These are phyloP conservation scores for Pachyramphus minor DNA, from an alignment of 2,113 vertebrate species.

Conservation along the genomic window DNA sequence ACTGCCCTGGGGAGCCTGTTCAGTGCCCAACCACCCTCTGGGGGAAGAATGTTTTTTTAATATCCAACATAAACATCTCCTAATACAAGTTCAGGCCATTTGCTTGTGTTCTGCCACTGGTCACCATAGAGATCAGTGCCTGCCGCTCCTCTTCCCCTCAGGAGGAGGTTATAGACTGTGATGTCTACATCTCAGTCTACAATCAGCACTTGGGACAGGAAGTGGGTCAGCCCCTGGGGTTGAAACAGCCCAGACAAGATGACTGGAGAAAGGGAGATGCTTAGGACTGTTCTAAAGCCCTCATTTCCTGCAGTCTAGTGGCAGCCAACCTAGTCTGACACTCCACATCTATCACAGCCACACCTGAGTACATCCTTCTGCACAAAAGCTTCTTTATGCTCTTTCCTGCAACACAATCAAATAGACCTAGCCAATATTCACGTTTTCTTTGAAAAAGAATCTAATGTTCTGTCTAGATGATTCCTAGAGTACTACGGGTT, in stretches of 20 bases:
- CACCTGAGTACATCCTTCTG: accelerated
- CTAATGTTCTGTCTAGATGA: background rate
- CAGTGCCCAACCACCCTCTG: background rate
- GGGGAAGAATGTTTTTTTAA: background rate
- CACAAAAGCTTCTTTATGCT: background rate
- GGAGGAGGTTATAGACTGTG: background rate
- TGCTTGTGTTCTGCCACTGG: background rate
- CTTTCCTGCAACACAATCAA: background rate
- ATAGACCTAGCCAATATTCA: background rate
- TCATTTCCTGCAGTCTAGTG: background rate
- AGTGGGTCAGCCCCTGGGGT: background rate
- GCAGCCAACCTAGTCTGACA: background rate
- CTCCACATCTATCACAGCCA: background rate
- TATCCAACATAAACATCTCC: background rate
- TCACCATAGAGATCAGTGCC: background rate
- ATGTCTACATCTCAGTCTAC: background rate
- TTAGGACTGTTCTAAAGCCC: background rate
- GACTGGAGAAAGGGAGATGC: background rate
- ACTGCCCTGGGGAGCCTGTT: background rate
- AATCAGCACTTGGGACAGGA: background rate
- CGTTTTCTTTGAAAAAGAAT: background rate
- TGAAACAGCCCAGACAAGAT: background rate
- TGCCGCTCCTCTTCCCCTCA: background rate
- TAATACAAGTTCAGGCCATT: background rate
- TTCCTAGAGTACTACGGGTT: background rate